A percentile compares a stretch with the other conserved stretches of the same genome.
phyloP scores from a whole-genome alignment of 2,113 vertebrate genomes.

The Varanus komodoensis region DNA sequence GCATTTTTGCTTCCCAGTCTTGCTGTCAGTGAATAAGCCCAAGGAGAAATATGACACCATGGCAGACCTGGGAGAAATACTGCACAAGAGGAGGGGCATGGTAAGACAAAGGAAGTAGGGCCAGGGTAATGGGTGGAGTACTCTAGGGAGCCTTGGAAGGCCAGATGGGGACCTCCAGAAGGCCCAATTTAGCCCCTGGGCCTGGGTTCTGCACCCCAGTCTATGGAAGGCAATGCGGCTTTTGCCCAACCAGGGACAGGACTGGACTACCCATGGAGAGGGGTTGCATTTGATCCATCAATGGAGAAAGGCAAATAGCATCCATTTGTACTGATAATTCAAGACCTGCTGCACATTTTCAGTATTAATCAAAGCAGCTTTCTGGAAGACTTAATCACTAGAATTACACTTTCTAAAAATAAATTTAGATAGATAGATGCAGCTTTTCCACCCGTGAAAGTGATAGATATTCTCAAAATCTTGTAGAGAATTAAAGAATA shows the following conservation, averaged over 20 bases:
- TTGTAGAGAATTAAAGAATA: conserved; percentile 17
- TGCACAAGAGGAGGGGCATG: no score
- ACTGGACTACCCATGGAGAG: background rate
- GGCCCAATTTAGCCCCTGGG: no score
- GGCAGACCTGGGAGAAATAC: no score
- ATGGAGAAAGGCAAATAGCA: background rate
- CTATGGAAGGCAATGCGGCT: background rate
- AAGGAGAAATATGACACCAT: no score
- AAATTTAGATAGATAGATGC: background rate
- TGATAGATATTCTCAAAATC: conserved; percentile 10
- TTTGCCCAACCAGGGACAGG: background rate
- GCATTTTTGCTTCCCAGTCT: no score
- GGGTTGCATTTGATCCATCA: background rate
- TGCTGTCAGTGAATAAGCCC: no score
- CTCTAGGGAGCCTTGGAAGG: no score
- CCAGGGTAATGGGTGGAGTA: no score
- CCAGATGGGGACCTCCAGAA: no score
- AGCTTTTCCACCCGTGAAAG: conserved; percentile 22
- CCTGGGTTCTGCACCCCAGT: no score
- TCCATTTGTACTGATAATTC: conserved; percentile 21
- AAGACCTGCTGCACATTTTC: background rate
- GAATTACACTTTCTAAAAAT: no score
- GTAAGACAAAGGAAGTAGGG: no score
- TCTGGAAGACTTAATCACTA: background rate
- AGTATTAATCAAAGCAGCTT: background rate